Evolutionary conservation across 2,888 invertebrate genomes (phyloP).

Genomic region (Epinotia brunnichana): DNA sequence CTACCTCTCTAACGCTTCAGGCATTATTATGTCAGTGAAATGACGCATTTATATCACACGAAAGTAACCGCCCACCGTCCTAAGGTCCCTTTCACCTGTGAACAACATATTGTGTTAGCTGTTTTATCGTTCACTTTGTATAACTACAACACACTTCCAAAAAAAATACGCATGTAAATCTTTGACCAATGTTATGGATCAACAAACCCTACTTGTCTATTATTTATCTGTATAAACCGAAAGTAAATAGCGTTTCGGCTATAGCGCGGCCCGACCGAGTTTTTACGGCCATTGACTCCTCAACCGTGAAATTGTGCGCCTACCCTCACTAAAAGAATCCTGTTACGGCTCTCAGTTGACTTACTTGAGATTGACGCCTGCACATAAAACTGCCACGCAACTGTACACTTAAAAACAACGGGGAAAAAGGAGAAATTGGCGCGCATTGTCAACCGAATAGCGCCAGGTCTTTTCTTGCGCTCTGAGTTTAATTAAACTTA

Average conservation of each 20-base stretch:
- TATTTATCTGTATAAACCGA: background rate
- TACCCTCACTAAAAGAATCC: constrained; percentile 29
- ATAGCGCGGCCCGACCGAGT: constrained; percentile 1
- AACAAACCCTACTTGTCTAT: background rate
- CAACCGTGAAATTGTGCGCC: constrained; percentile 27
- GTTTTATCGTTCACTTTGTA: too few relatives aligned
- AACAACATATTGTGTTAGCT: too few relatives aligned
- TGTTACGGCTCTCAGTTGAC: constrained; percentile 25
- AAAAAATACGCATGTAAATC: too few relatives aligned
- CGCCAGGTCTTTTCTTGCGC: background rate
- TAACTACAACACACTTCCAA: too few relatives aligned
- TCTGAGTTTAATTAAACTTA: constrained; percentile 26
- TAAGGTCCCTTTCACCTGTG: too few relatives aligned
- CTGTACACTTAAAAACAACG: background rate
- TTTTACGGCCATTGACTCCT: constrained; percentile 19
- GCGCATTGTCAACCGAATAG: background rate
- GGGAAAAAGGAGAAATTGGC: background rate
- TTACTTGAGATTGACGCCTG: constrained; percentile 4
- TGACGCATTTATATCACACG: too few relatives aligned
- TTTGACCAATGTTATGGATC: background rate
- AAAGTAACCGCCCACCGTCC: too few relatives aligned
- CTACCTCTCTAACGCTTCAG: too few relatives aligned
- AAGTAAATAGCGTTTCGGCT: background rate
- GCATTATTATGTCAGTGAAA: too few relatives aligned
- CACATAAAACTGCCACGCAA: background rate